These are phyloP conservation scores for Atopsyche davidsoni DNA, from an alignment of 1,140 invertebrate species.

Conservation along the genomic window DNA sequence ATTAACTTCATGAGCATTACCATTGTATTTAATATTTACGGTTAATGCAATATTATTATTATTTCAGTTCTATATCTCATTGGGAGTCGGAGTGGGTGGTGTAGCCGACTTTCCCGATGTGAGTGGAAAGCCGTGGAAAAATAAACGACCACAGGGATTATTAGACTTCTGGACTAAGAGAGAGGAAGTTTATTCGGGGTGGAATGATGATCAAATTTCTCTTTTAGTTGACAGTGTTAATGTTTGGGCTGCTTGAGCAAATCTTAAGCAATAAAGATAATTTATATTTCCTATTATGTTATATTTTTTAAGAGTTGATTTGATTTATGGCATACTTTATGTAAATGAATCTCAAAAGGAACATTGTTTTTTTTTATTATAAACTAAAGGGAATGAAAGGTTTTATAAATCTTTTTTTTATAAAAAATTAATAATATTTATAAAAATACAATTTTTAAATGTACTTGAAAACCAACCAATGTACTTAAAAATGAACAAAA, in stretches of 20 bases:
- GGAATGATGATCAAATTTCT: conserved; percentile 14
- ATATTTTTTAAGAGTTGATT: background rate
- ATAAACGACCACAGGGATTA: conserved; percentile 23
- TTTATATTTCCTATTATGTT: background rate
- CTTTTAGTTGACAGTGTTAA: conserved; percentile 30
- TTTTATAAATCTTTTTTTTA: no score
- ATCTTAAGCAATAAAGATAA: background rate
- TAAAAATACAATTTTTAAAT: no score
- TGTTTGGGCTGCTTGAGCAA: conserved; percentile 30
- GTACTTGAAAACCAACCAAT: no score
- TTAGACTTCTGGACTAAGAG: conserved; percentile 4
- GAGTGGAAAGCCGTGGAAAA: conserved; percentile 47
- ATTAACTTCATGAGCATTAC: no score
- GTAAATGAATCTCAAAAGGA: no score
- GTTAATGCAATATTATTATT: no score
- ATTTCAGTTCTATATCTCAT: conserved; percentile 47
- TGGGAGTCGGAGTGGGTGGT: conserved; percentile 52
- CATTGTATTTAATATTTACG: background rate
- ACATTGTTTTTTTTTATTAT: no score
- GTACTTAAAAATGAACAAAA: no score
- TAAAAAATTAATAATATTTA: no score
- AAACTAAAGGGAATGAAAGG: no score
- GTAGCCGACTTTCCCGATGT: conserved; percentile 47
- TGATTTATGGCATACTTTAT: no score
- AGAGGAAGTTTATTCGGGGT: conserved; percentile 4